Evolutionary conservation across 37 sponge, comb jelly and placozoan genomes (phyloP), one percentile per base, ranked within the genome.

Genomic region (Ianthella basta): DNA sequence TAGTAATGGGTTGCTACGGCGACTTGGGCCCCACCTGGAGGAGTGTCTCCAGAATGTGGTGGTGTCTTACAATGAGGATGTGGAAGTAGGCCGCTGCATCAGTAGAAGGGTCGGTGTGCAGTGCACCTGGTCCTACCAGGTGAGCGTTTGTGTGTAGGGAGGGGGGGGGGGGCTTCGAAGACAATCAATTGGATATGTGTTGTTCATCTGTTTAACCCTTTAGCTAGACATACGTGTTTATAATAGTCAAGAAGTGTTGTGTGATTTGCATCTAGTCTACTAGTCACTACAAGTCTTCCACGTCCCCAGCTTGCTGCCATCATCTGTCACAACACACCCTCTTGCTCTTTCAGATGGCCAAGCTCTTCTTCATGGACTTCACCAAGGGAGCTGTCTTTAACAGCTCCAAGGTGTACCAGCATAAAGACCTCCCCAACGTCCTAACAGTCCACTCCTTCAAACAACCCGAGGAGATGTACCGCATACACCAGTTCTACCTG

Each of bases 401-500:
- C 37, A 64, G 53, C 32, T 18, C 60, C 16, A 70, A 81, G 6
- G 83, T 85, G 19, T 83, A 86, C 66, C 54, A 82, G 15, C 16
- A 92, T 65, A 38, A 53, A 55, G 72, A 32, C 8, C 86, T 86
- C 21, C 77, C 65, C 0, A 83, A 60, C 20, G 75, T 59, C 0
- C 44, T 88, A 30, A 81, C 87, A 1, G 69, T 87, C 12, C 87
- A 88, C 34, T 34, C 84, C 18, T 74, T 88, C 80, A 81, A 85
- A 19, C 30, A 65, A 19, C 87, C 86, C 0, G 20, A 56, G 0
- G 38, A 81, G 56, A 88, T 92, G 92, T 79, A 59, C 53, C 68
- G 67, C 23, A 64, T 92, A 0, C 92, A 92, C 77, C 92, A 92
- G 84, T 85, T 59, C 80, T 92, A 61, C 57, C 40, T 92, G 4